Percentiles rank a stretch among this genome's conserved stretches.
These are phyloP conservation scores for Tachystola acroxantha DNA, from an alignment of 2,888 invertebrate species.

Conservation along the genomic window DNA sequence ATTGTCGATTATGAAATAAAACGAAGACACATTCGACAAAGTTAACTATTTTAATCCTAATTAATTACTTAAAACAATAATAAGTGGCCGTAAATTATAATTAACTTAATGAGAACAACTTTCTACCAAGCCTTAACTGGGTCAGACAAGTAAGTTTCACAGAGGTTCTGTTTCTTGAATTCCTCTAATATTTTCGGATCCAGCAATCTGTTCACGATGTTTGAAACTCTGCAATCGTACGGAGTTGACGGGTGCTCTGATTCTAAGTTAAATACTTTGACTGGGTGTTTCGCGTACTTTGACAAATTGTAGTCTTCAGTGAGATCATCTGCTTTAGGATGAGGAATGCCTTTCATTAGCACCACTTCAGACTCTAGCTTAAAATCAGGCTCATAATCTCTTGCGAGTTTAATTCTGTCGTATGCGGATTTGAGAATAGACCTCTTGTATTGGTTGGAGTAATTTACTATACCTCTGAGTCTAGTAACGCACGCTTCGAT, in stretches of 20 bases:
- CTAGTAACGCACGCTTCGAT: slow-evolving; percentile 22
- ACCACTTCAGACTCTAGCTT: slow-evolving; percentile 39
- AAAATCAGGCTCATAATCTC: slow-evolving; percentile 31
- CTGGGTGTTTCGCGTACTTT: slow-evolving; percentile 32
- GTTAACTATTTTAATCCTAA: too few species aligned
- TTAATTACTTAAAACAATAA: too few species aligned
- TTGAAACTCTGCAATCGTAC: slow-evolving; percentile 33
- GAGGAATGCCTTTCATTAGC: slow-evolving; percentile 32
- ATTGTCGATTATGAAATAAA: too few species aligned
- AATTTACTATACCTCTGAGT: slow-evolving; percentile 18
- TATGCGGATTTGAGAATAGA: slow-evolving; percentile 29
- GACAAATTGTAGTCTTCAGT: slow-evolving; percentile 40
- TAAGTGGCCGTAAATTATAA: slow-evolving; percentile 21
- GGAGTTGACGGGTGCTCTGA: slow-evolving; percentile 30
- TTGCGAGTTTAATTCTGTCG: slow-evolving; percentile 28
- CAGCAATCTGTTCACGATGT: slow-evolving; percentile 36
- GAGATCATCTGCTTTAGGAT: slow-evolving; percentile 19
- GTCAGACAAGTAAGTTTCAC: slow-evolving; percentile 25
- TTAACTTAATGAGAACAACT: slow-evolving; percentile 16
- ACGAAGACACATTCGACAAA: too few species aligned
- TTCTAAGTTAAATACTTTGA: slow-evolving; percentile 30
- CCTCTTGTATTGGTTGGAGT: slow-evolving; percentile 32
- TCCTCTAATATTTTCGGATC: slow-evolving; percentile 27
- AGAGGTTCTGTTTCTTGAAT: slow-evolving; percentile 31
- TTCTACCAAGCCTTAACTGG: slow-evolving; percentile 13